Conservation (phyloP, 2,888 invertebrate species). For the Bhutanitis thaidina region DNA sequence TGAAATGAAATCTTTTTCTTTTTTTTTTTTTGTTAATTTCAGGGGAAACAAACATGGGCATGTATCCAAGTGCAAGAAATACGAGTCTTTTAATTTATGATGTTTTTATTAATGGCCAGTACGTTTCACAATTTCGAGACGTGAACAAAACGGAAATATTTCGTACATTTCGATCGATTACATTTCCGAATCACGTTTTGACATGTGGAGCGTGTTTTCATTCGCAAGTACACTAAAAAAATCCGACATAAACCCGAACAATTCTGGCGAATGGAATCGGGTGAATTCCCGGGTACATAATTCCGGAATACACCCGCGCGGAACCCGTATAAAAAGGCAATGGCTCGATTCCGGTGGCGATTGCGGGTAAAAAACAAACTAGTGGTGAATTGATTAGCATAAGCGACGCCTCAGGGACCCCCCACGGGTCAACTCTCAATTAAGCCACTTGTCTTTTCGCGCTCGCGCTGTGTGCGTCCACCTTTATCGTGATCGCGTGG, state of each 20-base stretch:
- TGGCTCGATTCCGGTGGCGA: conserved; percentile 55
- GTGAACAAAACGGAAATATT: not conserved
- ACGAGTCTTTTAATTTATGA: too few relatives aligned
- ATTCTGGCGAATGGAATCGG: conserved; percentile 32
- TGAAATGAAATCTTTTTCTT: too few relatives aligned
- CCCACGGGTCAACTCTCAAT: conserved; percentile 70
- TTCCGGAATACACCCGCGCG: conserved; percentile 22
- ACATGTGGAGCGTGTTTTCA: not conserved
- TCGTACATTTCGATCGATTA: not conserved
- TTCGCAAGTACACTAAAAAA: conserved; percentile 4
- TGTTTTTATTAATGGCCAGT: not conserved
- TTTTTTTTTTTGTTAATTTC: too few relatives aligned
- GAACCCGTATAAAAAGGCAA: conserved; percentile 50
- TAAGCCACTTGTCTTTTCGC: conserved; percentile 76
- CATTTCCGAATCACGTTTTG: conserved; percentile 13
- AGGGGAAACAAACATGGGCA: too few relatives aligned
- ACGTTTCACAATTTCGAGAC: not conserved
- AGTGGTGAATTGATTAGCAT: conserved; percentile 75
- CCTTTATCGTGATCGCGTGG: conserved; percentile 61
- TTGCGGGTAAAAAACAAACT: conserved; percentile 69
- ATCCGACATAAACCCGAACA: conserved; percentile 21
- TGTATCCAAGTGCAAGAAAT: too few relatives aligned
- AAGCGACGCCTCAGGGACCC: conserved; percentile 66
- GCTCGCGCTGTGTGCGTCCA: conserved; percentile 58
- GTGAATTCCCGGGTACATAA: conserved; percentile 16